Evolutionary conservation across 2,888 invertebrate genomes (phyloP).

Genomic region (Metellina segmentata): DNA sequence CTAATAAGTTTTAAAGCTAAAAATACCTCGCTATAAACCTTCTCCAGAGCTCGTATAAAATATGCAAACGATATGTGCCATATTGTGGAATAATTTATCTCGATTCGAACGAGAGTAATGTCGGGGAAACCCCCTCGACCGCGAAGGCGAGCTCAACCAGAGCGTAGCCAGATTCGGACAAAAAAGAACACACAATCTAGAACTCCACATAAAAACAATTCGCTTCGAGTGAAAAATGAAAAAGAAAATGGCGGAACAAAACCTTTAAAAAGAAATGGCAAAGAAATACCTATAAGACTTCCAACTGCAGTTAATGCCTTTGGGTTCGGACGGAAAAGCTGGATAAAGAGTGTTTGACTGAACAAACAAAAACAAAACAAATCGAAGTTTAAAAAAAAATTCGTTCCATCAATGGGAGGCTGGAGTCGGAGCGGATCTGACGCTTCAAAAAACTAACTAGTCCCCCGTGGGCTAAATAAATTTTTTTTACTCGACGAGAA

Average conservation of each 20-base stretch:
- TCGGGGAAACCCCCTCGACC: neutral
- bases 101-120: neutral
- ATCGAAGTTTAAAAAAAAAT: neutral
- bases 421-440: constrained; percentile 16
- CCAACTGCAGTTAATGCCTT: constrained; percentile 58
- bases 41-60: neutral
- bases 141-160: neutral
- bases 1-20: neutral
- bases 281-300: constrained; percentile 13
- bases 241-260: constrained; percentile 7
- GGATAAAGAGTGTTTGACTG: constrained; percentile 14
- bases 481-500: constrained; percentile 4
- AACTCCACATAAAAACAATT: constrained; percentile 68
- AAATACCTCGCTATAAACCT: neutral
- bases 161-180: neutral
- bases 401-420: constrained; percentile 39
- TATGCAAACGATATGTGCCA: constrained; percentile 1
- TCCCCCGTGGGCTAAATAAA: constrained; percentile 54
- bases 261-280: neutral
- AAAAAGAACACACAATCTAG: constrained; percentile 34
- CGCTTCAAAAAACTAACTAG: constrained; percentile 20
- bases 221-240: constrained; percentile 11
- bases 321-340: constrained; percentile 8
- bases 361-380: constrained; percentile 21
- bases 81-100: neutral